These are phyloP conservation scores for Metallyticus violacea DNA, from an alignment of 2,888 invertebrate genomes.

Conservation along the genomic window DNA sequence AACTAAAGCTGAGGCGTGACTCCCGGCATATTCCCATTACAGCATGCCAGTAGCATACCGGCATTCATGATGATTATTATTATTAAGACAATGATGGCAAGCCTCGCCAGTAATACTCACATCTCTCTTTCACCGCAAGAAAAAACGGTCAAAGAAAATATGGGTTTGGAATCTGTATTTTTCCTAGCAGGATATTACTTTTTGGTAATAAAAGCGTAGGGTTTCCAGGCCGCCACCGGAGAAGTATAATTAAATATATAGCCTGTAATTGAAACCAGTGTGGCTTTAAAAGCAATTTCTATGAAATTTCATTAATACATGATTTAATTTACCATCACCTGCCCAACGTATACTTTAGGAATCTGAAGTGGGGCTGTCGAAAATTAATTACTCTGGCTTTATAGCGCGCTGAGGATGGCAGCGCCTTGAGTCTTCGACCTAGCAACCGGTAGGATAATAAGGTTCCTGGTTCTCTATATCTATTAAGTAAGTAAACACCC, in stretches of 20 bases:
- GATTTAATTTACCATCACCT: slow-evolving; percentile 26
- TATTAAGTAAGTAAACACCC: neutral
- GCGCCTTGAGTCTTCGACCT: too few species aligned
- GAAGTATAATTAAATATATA: slow-evolving; percentile 27
- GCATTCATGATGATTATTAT: neutral
- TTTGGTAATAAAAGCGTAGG: neutral
- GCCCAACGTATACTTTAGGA: slow-evolving; percentile 18
- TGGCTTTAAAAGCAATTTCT: slow-evolving; percentile 27
- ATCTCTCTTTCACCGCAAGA: neutral
- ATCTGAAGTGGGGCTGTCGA: neutral
- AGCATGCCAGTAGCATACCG: neutral
- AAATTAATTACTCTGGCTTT: slow-evolving; percentile 16
- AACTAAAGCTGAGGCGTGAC: neutral
- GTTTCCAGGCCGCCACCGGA: neutral
- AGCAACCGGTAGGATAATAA: neutral
- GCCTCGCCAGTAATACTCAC: neutral
- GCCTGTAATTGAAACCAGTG: slow-evolving; percentile 29
- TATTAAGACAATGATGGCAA: neutral
- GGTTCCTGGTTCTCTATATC: neutral
- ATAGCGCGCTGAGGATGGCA: neutral
- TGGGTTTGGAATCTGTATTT: neutral
- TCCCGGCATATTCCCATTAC: too few species aligned
- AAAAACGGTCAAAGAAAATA: neutral
- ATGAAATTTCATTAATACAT: slow-evolving; percentile 29
- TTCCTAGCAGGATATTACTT: neutral